Evolutionary conservation across 2,797 vertebrate genomes (phyloP).

Genomic region (Valencia hispanica): DNA sequence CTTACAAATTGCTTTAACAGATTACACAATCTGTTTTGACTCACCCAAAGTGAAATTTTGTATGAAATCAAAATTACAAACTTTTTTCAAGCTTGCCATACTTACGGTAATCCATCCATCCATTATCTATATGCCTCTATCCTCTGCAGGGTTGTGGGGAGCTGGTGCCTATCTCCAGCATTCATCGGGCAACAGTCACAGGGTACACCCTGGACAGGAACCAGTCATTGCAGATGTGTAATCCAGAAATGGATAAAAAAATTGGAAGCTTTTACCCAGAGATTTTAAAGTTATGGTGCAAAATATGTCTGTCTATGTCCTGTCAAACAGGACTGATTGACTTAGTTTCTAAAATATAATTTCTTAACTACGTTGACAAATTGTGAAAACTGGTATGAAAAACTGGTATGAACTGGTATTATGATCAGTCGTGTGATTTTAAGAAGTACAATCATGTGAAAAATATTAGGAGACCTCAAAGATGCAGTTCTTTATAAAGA

Average conservation of each 20-base stretch:
- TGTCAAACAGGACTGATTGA: background rate
- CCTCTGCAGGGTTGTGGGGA: no score
- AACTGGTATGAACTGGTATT: background rate
- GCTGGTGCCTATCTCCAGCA: no score
- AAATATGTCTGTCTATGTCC: background rate
- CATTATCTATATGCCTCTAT: no score
- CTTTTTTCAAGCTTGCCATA: background rate
- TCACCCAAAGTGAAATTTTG: background rate
- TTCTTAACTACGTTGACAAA: background rate
- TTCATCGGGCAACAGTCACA: no score
- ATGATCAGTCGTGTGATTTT: background rate
- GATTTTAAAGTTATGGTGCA: background rate
- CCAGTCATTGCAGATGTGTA: no score
- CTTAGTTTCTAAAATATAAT: background rate
- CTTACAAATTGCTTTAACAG: background rate
- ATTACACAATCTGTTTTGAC: background rate
- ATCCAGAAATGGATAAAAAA: background rate
- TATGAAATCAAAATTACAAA: background rate
- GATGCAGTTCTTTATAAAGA: background rate
- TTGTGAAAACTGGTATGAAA: background rate
- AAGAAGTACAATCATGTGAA: background rate
- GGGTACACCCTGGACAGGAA: no score
- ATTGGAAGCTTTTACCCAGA: background rate
- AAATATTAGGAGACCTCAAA: no score
- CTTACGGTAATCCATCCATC: no score